Percentiles rank a stretch among this genome's conserved stretches.
These are phyloP conservation scores for Calypte anna DNA, from an alignment of 2,113 vertebrate genomes.

Conservation along the genomic window DNA sequence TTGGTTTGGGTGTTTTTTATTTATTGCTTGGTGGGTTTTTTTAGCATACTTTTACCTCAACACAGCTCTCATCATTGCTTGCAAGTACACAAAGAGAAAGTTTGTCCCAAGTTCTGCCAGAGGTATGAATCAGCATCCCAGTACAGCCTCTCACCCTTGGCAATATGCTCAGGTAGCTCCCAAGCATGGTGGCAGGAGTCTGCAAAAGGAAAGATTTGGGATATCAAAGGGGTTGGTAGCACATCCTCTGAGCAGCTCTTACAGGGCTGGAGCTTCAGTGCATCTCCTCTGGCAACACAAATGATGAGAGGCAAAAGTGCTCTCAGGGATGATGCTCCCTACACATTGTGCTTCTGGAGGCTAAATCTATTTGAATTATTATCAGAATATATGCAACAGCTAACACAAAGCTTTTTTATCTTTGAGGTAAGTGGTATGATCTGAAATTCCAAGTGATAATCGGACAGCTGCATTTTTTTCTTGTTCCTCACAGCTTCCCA, in stretches of 20 bases:
- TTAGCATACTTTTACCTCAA: background rate
- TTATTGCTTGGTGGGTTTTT: background rate
- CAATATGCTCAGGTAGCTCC: background rate
- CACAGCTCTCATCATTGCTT: background rate
- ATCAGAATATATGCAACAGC: background rate
- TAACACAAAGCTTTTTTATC: background rate
- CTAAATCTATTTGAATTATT: background rate
- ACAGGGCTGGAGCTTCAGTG: background rate
- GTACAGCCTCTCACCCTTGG: accelerated
- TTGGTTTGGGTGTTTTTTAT: too few relatives aligned
- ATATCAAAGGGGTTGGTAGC: background rate
- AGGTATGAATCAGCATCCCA: background rate
- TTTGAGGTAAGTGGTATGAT: background rate
- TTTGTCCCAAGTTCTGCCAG: background rate
- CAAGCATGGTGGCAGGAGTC: background rate
- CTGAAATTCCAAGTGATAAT: background rate
- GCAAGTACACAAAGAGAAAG: background rate
- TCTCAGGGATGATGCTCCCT: background rate
- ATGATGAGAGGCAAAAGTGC: accelerated
- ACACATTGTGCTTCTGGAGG: background rate
- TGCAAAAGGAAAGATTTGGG: background rate
- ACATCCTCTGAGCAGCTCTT: background rate
- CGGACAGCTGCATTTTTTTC: background rate
- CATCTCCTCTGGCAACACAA: background rate
- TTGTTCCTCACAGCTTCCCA: background rate